Evolutionary conservation across 2,888 invertebrate genomes (phyloP), one percentile per base, ranked within the genome.

Genomic region (Melanotus villosus): DNA sequence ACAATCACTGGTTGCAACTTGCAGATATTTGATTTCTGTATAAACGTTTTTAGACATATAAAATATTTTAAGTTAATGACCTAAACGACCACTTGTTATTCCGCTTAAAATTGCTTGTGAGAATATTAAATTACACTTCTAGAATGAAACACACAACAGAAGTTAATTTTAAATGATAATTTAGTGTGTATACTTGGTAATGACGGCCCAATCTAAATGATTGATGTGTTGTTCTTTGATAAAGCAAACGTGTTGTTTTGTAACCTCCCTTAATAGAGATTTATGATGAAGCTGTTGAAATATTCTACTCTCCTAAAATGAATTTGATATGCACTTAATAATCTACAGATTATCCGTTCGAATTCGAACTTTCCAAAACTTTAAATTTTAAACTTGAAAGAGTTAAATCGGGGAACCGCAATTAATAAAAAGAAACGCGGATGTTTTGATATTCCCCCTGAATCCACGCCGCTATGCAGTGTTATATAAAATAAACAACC

Each of bases 151-250:
- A 56, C 36, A 47, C 16, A 56, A 36, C 32, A 34, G 34, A 52
- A 62, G 63, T 68, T 68, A 63, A 68, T 62, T 69, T 64, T 65
- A 45, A 60, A 60, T 65, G 74, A 76, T 75, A 75, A 76, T 75
- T 73, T 74, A 75, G 66, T 71, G 71, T 77, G 78, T 77, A 77
- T 80, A 81, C 71, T 68, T 83, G 84, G 80, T 81, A 81, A 83
- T 81, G 84, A 83, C 84, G 83, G 82, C 76, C 82, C 83, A 83
- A 84, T 83, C 81, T 81, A 79, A 76, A 81, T 84, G 84, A 84
- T 84, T 83, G 83, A 84, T 84, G 83, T 81, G 81, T 81, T 82
- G 81, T 82, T 82, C 80, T 80, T 80, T 81, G 81, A 82, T 82
- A 83, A 81, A 81, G 79, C 81, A 80, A 79, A 79, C 68, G 68